These are phyloP conservation scores for Sander lucioperca DNA, from an alignment of 2,113 vertebrate genomes.

Conservation along the genomic window DNA sequence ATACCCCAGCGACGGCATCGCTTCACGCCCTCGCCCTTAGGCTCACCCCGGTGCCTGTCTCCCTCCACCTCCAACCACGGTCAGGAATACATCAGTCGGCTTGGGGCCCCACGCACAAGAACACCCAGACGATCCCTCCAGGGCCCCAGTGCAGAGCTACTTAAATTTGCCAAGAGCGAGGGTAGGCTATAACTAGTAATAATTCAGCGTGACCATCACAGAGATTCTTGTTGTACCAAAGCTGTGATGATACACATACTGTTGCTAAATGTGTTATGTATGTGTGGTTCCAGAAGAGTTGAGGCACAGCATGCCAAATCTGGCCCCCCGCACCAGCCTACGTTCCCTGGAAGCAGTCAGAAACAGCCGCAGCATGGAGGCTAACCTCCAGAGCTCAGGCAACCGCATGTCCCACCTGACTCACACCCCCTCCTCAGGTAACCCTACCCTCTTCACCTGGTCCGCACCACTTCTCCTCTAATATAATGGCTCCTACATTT, in stretches of 20 bases:
- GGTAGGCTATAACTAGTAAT: conserved; percentile 75
- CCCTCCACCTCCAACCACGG: conserved; percentile 85
- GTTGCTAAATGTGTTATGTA: conserved; percentile 54
- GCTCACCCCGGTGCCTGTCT: conserved; percentile 91
- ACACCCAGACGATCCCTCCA: conserved; percentile 86
- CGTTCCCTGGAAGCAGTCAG: conserved; percentile 89
- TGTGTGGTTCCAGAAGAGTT: conserved; percentile 89
- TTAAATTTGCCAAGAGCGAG: conserved; percentile 89
- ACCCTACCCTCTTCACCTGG: conserved; percentile 66
- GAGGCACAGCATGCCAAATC: conserved; percentile 93
- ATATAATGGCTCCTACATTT: neutral
- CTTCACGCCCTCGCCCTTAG: conserved; percentile 89
- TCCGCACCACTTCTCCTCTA: conserved; percentile 16
- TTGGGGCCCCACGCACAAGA: conserved; percentile 79
- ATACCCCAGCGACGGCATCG: conserved; percentile 82
- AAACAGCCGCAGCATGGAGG: conserved; percentile 93
- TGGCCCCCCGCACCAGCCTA: conserved; percentile 90
- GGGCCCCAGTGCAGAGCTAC: conserved; percentile 85
- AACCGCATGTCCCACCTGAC: conserved; percentile 89
- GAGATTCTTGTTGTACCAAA: conserved; percentile 9
- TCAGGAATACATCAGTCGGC: conserved; percentile 74
- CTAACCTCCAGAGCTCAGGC: conserved; percentile 91
- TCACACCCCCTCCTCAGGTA: conserved; percentile 88
- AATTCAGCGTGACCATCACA: neutral
- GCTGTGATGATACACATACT: conserved; percentile 15